Base-by-base conservation (phyloP, 1,140 invertebrate genomes). In the Aphis gossypii region DNA sequence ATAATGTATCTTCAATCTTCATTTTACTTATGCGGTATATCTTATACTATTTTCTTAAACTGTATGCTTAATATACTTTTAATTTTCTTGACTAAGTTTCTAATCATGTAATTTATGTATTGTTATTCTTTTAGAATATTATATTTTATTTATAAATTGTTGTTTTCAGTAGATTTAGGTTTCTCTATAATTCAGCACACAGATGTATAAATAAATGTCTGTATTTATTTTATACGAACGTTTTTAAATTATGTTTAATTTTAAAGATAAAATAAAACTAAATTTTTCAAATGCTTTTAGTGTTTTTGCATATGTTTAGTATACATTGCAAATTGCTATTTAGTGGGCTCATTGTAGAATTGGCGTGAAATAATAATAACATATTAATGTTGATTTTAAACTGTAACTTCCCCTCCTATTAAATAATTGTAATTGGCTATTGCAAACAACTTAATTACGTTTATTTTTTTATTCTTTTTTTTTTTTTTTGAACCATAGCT, bases 381-480 rank as follows among this genome's bases (percentile, higher is more conserved):
- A 51, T n/a, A 83, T 30, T 48, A 84, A 83, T 84, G 44, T 4
- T n/a, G 35, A 48, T 56, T 54, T 88, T 88, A 89, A 54, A 54
- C n/a, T 54, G 20, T 89, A 38, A 38, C 87, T 60, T 20, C 25
- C 14, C 14, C 30, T 68, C 6, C 2, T 18, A 20, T 4, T 44
- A 14, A 41, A 90, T 90, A 38, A 48, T 82, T 84, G 44, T 54
- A 51, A 48, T 82, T 83, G 44, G 9, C n/a, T 25, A 51, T 60
- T 93, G 41, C 6, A 2, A 54, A 86, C 82, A 41, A 54, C 92
- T 93, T 93, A 93, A 93, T 93, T 93, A 93, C 35, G 41, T 54
- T 93, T 84, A 21, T 54, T n/a, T 83, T 92, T 84, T 84, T 86
- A 21, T 56, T 11, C 4, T 90, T 41, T 11, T 41, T 20, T 90